Percentiles rank a stretch among this genome's conserved stretches.
phyloP scores from a whole-genome alignment of 2,797 vertebrate genomes.

The Telmatherina bonti region DNA sequence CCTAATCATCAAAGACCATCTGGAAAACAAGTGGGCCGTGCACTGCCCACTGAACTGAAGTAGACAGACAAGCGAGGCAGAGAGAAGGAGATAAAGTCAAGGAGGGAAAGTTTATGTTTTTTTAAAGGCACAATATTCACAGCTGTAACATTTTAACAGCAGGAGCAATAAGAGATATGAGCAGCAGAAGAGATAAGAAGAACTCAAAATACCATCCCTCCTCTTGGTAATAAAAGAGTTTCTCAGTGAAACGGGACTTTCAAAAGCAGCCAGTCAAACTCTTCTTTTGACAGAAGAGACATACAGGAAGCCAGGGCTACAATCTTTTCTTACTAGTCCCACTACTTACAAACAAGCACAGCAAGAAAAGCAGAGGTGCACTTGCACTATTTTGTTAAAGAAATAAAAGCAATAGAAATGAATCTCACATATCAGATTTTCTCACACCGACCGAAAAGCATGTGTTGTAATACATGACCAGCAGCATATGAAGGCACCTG shows the following conservation, averaged over 20 bases:
- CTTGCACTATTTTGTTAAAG: too few species aligned
- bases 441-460: neutral
- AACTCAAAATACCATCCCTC: slow-evolving; percentile 19
- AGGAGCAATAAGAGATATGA: slow-evolving; percentile 17
- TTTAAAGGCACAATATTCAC: slow-evolving; percentile 19
- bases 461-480: slow-evolving; percentile 14
- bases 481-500: slow-evolving; percentile 31
- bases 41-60: slow-evolving; percentile 54
- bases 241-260: slow-evolving; percentile 3
- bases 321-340: neutral
- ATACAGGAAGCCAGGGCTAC: neutral
- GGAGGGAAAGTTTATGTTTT: slow-evolving; percentile 13
- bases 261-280: slow-evolving; percentile 5
- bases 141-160: slow-evolving; percentile 32
- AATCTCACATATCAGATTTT: neutral
- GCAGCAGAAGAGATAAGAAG: slow-evolving; percentile 14
- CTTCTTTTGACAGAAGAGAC: neutral
- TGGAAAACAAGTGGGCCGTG: slow-evolving; percentile 72
- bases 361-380: neutral
- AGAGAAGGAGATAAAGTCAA: slow-evolving; percentile 16
- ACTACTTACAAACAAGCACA: neutral
- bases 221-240: slow-evolving; percentile 19
- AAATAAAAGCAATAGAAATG: too few species aligned
- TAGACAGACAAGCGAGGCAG: slow-evolving; percentile 45
- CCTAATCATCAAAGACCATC: slow-evolving; percentile 74